Conservation (phyloP, 2,113 vertebrate genomes). For the Salvelinus fontinalis region DNA sequence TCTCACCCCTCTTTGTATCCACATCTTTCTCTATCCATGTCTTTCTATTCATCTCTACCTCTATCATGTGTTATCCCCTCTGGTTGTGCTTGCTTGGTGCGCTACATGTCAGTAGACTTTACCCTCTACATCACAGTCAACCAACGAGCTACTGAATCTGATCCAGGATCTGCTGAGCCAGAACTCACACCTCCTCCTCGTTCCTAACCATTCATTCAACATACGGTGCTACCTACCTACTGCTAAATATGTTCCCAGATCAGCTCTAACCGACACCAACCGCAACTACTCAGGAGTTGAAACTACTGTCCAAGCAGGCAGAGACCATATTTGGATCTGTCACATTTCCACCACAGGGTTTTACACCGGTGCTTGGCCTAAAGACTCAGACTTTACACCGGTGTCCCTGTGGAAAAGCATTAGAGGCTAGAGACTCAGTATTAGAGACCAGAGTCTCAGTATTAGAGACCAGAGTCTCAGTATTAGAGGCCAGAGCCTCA, state of each 20-base stretch:
- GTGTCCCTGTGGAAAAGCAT: no score
- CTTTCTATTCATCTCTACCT: background rate
- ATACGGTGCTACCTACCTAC: constrained; percentile 31
- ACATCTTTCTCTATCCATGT: background rate
- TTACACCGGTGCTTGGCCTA: no score
- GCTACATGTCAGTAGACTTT: background rate
- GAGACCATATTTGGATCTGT: background rate
- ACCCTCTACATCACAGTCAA: background rate
- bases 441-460: no score
- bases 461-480: no score
- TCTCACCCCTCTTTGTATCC: background rate
- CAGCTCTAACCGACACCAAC: constrained; percentile 2
- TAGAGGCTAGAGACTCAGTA: no score
- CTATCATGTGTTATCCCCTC: background rate
- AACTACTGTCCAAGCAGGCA: constrained; percentile 4
- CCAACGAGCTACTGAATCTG: constrained; percentile 33
- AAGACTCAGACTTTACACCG: constrained; percentile 6
- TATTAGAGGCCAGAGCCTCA: no score
- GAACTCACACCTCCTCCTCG: constrained; percentile 4
- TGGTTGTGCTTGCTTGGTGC: background rate
- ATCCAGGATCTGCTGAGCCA: constrained; percentile 44
- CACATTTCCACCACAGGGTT: background rate
- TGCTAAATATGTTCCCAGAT: constrained; percentile 43
- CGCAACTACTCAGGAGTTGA: constrained; percentile 15
- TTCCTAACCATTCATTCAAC: constrained; percentile 14